These are phyloP conservation scores for Wiebesia pumilae DNA, from an alignment of 1,140 invertebrate species.

Conservation along the genomic window DNA sequence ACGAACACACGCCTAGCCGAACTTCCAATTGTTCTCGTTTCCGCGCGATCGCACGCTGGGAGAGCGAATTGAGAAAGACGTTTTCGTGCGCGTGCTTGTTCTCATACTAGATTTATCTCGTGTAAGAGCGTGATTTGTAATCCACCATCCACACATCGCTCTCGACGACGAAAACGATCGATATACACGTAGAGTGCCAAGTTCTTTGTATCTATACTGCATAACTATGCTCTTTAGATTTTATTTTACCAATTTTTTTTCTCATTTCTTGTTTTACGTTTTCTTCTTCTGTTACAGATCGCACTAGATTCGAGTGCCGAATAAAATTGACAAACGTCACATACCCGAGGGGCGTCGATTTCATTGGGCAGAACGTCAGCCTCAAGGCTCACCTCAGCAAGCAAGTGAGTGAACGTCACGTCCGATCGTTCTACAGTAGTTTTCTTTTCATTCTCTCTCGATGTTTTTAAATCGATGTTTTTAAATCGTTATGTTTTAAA, in stretches of 20 bases:
- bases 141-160: not conserved
- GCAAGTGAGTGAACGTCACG: slow-evolving; percentile 59
- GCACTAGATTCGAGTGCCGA: slow-evolving; percentile 66
- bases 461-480: no score
- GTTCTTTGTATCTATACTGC: not conserved
- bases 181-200: not conserved
- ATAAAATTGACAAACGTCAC: slow-evolving; percentile 67
- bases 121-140: slow-evolving; percentile 27
- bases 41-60: not conserved
- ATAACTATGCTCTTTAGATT: not conserved
- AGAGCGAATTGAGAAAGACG: slow-evolving; percentile 23
- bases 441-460: no score
- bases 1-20: not conserved
- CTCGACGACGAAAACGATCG: not conserved
- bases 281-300: slow-evolving; percentile 57
- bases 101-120: slow-evolving; percentile 14
- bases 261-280: not conserved
- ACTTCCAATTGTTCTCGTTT: not conserved
- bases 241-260: not conserved
- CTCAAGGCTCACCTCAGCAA: slow-evolving; percentile 61
- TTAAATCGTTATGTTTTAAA: no score
- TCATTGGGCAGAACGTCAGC: slow-evolving; percentile 55
- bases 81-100: not conserved
- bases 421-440: not conserved
- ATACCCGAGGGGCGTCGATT: slow-evolving; percentile 53